These are phyloP conservation scores for Bufo bufo DNA, from an alignment of 2,113 vertebrate species.

Conservation along the genomic window DNA sequence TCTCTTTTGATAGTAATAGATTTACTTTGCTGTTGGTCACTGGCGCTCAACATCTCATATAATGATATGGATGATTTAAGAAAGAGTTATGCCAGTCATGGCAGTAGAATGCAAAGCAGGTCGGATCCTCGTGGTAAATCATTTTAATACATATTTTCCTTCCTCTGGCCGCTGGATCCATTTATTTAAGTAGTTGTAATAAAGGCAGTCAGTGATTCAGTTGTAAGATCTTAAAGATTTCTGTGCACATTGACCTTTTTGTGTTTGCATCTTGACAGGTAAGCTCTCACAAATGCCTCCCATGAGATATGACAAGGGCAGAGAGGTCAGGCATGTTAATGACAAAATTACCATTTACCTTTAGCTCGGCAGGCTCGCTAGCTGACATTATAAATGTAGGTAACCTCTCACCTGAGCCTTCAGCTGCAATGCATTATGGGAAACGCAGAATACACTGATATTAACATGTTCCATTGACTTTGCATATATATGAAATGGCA, in stretches of 20 bases:
- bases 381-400: slow-evolving; percentile 80
- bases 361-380: slow-evolving; percentile 70
- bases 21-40: slow-evolving; percentile 44
- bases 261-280: slow-evolving; percentile 74
- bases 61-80: slow-evolving; percentile 50
- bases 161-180: slow-evolving; percentile 71
- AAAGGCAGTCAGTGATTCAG: slow-evolving; percentile 80
- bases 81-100: slow-evolving; percentile 45
- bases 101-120: slow-evolving; percentile 48
- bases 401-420: slow-evolving; percentile 79
- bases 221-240: slow-evolving; percentile 73
- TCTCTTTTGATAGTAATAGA: slow-evolving; percentile 23
- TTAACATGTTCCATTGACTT: slow-evolving; percentile 54
- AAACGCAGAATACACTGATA: slow-evolving; percentile 63
- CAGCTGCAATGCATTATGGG: slow-evolving; percentile 65
- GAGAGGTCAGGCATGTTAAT: slow-evolving; percentile 81
- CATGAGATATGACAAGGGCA: slow-evolving; percentile 71
- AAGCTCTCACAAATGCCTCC: slow-evolving; percentile 68
- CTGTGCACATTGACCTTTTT: slow-evolving; percentile 77
- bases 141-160: slow-evolving; percentile 67
- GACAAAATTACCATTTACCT: slow-evolving; percentile 83
- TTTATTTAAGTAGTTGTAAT: slow-evolving; percentile 82
- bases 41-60: slow-evolving; percentile 33
- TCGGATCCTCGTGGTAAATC: slow-evolving; percentile 62
- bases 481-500: slow-evolving; percentile 22